A percentile compares a stretch with the other conserved stretches of the same genome.
phyloP scores from a whole-genome alignment of 2,113 vertebrate species.

The Sporophila hypoxantha region DNA sequence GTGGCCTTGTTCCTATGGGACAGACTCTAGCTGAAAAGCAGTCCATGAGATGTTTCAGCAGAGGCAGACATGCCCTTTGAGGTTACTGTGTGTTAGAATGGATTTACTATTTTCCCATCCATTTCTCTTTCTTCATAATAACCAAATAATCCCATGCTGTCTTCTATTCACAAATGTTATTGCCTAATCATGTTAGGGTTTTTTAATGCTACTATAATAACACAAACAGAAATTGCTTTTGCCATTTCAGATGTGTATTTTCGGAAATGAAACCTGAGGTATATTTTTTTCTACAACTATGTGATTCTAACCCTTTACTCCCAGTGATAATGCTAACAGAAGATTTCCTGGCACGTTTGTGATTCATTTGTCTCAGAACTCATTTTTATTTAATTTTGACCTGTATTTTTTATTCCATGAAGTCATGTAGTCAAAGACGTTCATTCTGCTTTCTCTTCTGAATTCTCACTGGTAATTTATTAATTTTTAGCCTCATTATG shows the following conservation, averaged over 20 bases:
- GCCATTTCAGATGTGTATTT: not conserved
- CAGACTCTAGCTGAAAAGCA: not conserved
- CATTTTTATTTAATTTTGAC: constrained; percentile 13
- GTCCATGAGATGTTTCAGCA: not conserved
- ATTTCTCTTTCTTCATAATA: not conserved
- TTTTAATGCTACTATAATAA: not conserved
- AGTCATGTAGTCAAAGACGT: not conserved
- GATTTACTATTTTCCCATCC: not conserved
- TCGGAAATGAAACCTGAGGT: not conserved
- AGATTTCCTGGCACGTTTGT: not conserved
- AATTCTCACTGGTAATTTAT: not conserved
- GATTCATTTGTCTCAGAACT: not conserved
- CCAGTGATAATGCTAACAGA: not conserved
- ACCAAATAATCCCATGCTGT: not conserved
- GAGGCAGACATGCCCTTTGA: not conserved
- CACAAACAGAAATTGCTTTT: not conserved
- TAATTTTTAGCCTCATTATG: not conserved
- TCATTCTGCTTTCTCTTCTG: not conserved
- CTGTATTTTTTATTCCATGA: not conserved
- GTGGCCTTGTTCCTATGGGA: not conserved
- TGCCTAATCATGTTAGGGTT: not conserved
- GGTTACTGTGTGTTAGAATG: not conserved
- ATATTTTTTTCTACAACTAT: not conserved
- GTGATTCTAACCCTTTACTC: not conserved
- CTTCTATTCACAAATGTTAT: not conserved